These are phyloP conservation scores for Tromatobia lineatoria DNA, from an alignment of 2,888 invertebrate species.

Conservation along the genomic window DNA sequence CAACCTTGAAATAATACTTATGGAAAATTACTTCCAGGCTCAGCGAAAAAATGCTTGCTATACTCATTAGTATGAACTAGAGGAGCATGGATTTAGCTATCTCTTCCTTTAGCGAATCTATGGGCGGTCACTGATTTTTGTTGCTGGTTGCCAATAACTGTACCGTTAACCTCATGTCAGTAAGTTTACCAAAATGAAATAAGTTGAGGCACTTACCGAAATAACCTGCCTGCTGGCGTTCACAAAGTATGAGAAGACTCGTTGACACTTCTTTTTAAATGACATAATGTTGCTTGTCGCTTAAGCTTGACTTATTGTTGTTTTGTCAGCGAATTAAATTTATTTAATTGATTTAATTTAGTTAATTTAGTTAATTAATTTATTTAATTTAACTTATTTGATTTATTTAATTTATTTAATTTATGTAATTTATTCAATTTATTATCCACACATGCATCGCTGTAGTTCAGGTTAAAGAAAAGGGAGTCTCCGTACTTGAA, in stretches of 20 bases:
- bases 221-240: constrained; percentile 61
- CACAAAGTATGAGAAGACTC: constrained; percentile 42
- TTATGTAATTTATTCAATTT: constrained; percentile 1
- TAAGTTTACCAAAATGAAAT: neutral
- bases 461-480: neutral
- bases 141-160: neutral
- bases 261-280: constrained; percentile 55
- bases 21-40: neutral
- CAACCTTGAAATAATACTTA: neutral
- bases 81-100: neutral
- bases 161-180: neutral
- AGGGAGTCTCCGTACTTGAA: neutral
- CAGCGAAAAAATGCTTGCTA: neutral
- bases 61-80: neutral
- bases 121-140: neutral
- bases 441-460: neutral
- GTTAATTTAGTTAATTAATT: too few species aligned
- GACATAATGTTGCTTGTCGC: constrained; percentile 36
- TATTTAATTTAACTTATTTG: too few species aligned
- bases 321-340: neutral
- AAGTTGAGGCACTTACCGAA: constrained; percentile 60
- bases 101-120: neutral
- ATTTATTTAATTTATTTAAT: neutral
- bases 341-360: too few species aligned
- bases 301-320: neutral